Base-by-base conservation (phyloP, 2,888 invertebrate genomes). In the Cheilosia grossa region DNA sequence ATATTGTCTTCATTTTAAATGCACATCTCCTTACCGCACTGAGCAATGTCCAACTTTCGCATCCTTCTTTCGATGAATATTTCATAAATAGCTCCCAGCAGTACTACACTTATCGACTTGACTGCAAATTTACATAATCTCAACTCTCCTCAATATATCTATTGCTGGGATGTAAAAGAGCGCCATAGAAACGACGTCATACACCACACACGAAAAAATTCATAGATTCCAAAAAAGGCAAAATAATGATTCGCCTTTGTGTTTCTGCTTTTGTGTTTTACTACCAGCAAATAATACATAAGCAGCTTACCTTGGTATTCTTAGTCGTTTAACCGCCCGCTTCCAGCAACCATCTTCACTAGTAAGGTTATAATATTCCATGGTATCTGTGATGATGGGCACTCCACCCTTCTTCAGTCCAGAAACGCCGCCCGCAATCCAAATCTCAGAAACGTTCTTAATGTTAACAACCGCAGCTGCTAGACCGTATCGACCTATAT, bases 361-460 rank as follows among this genome's bases (percentile, higher is more conserved):
- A 59, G 77, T 81, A 33, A 87, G 80, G 80, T 87, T 85, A 82
- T 87, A 88, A 87, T 80, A 87, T 87, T 89, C 89, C 81, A 89
- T 86, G 70, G 88, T 87, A 87, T 89, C 88, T 61, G 88, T 88
- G 66, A 89, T 88, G 69, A 87, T 63, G 73, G 83, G 77, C 9
- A 58, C 37, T 27, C 64, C 64, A 64, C 54, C 27, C 24, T 24
- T 81, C 24, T 82, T 85, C 27, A 75, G 79, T 54, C 87, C 87
- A 82, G 82, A 94, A 94, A 95, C 94, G 47, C 96, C 96, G 49
- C 96, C 96, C 13, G 94, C 95, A 56, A 95, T 94, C 95, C 95
- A 95, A 90, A 96, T 95, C 88, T 94, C 86, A 54, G 88, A 85
- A 47, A 47, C 40, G 24, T 85, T 74, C 17, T 72, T 69, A 3